Evolutionary conservation across 2,888 invertebrate species (phyloP).

Genomic region (Caenorhabditis sp.): DNA sequence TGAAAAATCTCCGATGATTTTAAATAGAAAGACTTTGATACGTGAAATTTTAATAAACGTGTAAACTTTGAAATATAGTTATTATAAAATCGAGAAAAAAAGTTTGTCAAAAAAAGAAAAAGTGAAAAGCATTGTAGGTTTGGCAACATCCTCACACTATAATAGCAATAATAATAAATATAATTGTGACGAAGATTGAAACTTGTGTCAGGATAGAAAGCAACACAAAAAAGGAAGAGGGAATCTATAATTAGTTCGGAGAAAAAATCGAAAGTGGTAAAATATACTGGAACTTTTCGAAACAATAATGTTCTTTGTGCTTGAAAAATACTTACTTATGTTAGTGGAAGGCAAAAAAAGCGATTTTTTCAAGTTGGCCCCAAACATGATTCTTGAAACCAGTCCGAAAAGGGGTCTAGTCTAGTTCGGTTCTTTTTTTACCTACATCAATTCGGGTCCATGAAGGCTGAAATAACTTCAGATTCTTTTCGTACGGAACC

Average conservation of each 20-base stretch:
- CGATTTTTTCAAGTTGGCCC: too few relatives aligned
- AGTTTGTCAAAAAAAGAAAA: background rate
- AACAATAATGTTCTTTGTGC: background rate
- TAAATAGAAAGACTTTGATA: too few relatives aligned
- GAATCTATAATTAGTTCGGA: background rate
- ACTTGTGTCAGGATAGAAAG: background rate
- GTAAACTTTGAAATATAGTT: too few relatives aligned
- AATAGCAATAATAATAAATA: background rate
- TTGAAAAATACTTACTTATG: background rate
- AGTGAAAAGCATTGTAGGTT: background rate
- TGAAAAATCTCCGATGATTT: too few relatives aligned
- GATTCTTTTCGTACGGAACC: too few relatives aligned
- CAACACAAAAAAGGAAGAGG: background rate
- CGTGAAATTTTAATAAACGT: too few relatives aligned
- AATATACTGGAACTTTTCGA: background rate
- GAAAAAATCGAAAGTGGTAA: background rate
- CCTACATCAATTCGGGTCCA: too few relatives aligned
- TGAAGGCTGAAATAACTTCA: too few relatives aligned
- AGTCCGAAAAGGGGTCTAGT: too few relatives aligned
- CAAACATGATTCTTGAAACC: too few relatives aligned
- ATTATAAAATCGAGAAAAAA: constrained; percentile 5
- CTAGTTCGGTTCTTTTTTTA: too few relatives aligned
- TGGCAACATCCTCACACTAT: background rate
- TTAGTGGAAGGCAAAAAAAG: background rate
- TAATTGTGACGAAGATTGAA: background rate